Percentiles rank a stretch among this genome's conserved stretches.
Conservation (phyloP, 2,888 invertebrate genomes). For the Dendrolimus pini region DNA sequence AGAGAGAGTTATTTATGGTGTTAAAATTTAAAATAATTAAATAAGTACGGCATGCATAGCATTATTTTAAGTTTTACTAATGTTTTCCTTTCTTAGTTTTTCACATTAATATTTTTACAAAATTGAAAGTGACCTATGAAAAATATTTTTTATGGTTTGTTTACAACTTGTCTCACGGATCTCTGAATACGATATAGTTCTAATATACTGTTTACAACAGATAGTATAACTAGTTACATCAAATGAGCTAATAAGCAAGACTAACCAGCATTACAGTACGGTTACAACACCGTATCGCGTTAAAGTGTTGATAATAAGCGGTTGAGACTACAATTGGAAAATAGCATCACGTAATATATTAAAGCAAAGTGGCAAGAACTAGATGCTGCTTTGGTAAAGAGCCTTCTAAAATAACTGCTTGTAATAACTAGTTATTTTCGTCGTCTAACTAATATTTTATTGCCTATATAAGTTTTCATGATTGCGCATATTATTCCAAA, state of each 20-base stretch:
- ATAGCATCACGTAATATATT: conserved; percentile 58
- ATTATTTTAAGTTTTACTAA: too few species aligned
- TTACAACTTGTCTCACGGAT: background rate
- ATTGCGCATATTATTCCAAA: too few species aligned
- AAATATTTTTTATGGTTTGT: too few species aligned
- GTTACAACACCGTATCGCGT: conserved; percentile 8
- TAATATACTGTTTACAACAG: background rate
- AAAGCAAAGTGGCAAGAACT: conserved; percentile 13
- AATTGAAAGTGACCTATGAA: too few species aligned
- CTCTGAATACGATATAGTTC: background rate
- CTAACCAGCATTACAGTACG: background rate
- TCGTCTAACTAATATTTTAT: background rate
- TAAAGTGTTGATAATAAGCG: conserved; percentile 32
- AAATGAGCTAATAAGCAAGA: background rate
- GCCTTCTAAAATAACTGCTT: background rate
- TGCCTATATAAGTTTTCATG: too few species aligned
- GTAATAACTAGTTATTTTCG: background rate
- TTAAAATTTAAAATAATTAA: too few species aligned
- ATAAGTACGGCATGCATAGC: too few species aligned
- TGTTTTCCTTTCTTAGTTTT: too few species aligned
- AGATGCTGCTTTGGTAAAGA: conserved; percentile 3
- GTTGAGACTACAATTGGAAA: conserved; percentile 41
- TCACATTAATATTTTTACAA: too few species aligned
- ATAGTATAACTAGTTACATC: background rate
- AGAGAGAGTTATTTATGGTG: too few species aligned